phyloP scores from a whole-genome alignment of 2,888 invertebrate genomes.

The Dendrolimus pini region DNA sequence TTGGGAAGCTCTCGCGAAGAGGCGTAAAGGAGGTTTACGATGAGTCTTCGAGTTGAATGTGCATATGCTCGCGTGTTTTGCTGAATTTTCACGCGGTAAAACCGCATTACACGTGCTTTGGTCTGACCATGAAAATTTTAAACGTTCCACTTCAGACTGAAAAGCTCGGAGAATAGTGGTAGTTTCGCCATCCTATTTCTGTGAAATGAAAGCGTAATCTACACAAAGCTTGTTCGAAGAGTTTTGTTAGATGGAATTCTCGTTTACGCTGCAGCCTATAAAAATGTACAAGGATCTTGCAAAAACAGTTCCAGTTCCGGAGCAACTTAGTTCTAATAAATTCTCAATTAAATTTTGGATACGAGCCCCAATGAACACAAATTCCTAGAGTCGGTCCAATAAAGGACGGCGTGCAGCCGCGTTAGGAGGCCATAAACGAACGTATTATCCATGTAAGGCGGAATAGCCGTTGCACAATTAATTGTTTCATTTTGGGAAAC shows the following conservation, averaged over 20 bases:
- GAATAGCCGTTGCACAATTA: slow-evolving; percentile 77
- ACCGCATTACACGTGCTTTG: slow-evolving; percentile 66
- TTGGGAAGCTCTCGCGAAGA: slow-evolving; percentile 65
- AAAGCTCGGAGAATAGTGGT: slow-evolving; percentile 29
- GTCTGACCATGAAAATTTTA: slow-evolving; percentile 73
- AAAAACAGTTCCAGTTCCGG: slow-evolving; percentile 23
- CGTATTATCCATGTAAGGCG: slow-evolving; percentile 78
- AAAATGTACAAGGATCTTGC: slow-evolving; percentile 34
- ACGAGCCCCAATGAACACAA: slow-evolving; percentile 74
- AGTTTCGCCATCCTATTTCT: slow-evolving; percentile 23
- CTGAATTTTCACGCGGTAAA: slow-evolving; percentile 57
- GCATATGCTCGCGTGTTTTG: slow-evolving; percentile 62
- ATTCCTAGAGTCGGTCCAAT: slow-evolving; percentile 74
- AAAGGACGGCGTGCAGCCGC: slow-evolving; percentile 74
- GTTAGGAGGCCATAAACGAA: slow-evolving; percentile 76
- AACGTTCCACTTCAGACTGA: slow-evolving; percentile 56
- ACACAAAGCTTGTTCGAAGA: slow-evolving; percentile 13
- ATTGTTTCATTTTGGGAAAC: slow-evolving; percentile 78
- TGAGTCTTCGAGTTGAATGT: slow-evolving; percentile 68
- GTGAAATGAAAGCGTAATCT: slow-evolving; percentile 26
- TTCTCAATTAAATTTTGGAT: slow-evolving; percentile 72
- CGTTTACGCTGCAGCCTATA: neutral
- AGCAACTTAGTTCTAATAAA: slow-evolving; percentile 25
- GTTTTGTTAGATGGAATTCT: neutral
- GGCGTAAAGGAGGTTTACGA: slow-evolving; percentile 75